phyloP scores from a whole-genome alignment of 2,113 vertebrate species.

The Hyla sarda region DNA sequence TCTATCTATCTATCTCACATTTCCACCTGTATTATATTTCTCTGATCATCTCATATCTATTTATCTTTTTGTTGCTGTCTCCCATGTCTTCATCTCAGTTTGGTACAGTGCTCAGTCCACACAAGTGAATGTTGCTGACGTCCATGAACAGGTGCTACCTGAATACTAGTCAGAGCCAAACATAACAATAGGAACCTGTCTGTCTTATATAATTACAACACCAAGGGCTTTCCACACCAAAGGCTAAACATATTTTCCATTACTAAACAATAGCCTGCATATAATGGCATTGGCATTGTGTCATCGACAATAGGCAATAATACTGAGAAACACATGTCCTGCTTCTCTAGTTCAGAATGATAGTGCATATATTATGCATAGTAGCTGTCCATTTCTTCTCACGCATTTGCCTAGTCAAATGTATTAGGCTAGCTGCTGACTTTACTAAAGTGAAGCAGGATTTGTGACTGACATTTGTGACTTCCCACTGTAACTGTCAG shows the following conservation, averaged over 20 bases:
- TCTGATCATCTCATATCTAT: too few relatives aligned
- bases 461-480: not conserved
- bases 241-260: constrained; percentile 23
- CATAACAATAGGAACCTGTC: constrained; percentile 18
- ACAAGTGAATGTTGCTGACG: not conserved
- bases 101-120: not conserved
- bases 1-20: too few relatives aligned
- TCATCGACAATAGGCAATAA: not conserved
- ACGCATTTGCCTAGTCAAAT: constrained; percentile 1
- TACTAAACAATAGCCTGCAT: not conserved
- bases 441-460: not conserved
- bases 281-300: not conserved
- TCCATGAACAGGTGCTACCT: constrained; percentile 22
- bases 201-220: not conserved
- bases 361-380: not conserved
- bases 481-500: not conserved
- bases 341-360: not conserved
- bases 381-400: not conserved
- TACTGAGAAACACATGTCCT: not conserved
- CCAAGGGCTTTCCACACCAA: not conserved
- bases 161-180: not conserved
- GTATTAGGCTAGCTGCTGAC: not conserved
- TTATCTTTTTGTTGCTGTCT: too few relatives aligned
- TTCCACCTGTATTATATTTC: too few relatives aligned
- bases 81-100: not conserved